phyloP scores from a whole-genome alignment of 2,888 invertebrate genomes.

The Xestia ashworthii region DNA sequence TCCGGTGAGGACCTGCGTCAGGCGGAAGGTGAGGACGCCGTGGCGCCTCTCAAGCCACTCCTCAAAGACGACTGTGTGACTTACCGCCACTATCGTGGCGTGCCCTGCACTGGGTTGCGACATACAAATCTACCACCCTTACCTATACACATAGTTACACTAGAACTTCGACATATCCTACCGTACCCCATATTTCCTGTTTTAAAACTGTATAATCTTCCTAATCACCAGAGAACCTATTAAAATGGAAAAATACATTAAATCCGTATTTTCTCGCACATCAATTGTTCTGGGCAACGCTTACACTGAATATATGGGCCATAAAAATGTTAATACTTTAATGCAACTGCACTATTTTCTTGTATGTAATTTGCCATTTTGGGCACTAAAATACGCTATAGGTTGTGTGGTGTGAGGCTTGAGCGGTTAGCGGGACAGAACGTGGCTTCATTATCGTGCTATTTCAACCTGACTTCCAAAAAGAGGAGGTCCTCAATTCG shows the following conservation, averaged over 20 bases:
- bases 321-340: conserved; percentile 90
- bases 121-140: background rate
- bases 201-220: conserved; percentile 61
- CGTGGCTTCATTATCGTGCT: background rate
- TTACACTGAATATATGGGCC: conserved; percentile 85
- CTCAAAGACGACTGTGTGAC: too few relatives aligned
- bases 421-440: conserved; percentile 37
- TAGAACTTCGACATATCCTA: background rate
- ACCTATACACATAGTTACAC: background rate
- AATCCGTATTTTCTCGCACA: conserved; percentile 81
- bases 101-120: too few relatives aligned
- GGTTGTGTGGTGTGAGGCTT: conserved; percentile 55
- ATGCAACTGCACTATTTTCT: conserved; percentile 89
- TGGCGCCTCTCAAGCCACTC: too few relatives aligned
- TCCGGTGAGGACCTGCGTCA: too few relatives aligned
- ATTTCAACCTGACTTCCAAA: too few relatives aligned
- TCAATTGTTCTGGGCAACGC: conserved; percentile 83
- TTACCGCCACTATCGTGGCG: too few relatives aligned
- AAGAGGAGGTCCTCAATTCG: too few relatives aligned
- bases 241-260: conserved; percentile 78
- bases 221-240: conserved; percentile 76
- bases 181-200: conserved; percentile 24
- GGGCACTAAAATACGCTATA: conserved; percentile 83
- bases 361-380: conserved; percentile 88
- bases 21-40: too few relatives aligned